These are phyloP conservation scores for Plumapathes pennacea DNA, from an alignment of 92 coral and sea anemone species.

Conservation along the genomic window DNA sequence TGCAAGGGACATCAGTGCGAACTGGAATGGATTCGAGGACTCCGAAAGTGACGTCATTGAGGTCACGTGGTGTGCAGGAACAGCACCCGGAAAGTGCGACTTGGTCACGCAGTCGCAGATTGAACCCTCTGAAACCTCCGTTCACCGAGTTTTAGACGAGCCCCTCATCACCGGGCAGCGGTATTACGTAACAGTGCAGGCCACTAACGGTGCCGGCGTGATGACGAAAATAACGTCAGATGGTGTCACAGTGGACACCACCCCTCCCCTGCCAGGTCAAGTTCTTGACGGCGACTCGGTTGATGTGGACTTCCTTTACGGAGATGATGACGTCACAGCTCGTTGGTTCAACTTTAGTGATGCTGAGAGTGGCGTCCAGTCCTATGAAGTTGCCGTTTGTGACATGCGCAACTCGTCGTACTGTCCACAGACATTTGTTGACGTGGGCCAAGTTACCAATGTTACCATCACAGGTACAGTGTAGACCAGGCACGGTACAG, in stretches of 20 bases:
- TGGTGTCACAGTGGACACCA: constrained; percentile 82
- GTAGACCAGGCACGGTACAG: too few species aligned
- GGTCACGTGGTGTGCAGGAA: constrained; percentile 87
- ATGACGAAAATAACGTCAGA: constrained; percentile 64
- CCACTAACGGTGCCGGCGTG: constrained; percentile 90
- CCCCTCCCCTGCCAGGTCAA: constrained; percentile 71
- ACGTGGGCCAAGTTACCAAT: constrained; percentile 56
- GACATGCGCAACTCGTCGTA: constrained; percentile 51
- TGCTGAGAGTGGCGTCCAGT: constrained; percentile 70
- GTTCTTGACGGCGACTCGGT: constrained; percentile 61
- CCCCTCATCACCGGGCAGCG: constrained; percentile 67
- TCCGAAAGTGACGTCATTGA: constrained; percentile 83
- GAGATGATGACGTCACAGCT: constrained; percentile 56
- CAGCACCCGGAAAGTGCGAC: constrained; percentile 63
- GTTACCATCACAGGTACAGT: constrained; percentile 56
- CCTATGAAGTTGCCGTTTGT: constrained; percentile 74
- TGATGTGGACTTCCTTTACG: constrained; percentile 64
- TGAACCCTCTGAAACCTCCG: constrained; percentile 30
- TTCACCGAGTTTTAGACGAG: constrained; percentile 30
- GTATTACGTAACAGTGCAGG: constrained; percentile 71
- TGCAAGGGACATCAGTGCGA: constrained; percentile 51
- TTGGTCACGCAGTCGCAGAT: constrained; percentile 22
- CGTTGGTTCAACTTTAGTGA: constrained; percentile 80
- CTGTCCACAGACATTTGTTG: constrained; percentile 73
- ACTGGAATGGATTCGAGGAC: constrained; percentile 79